Evolutionary conservation across 2,888 invertebrate genomes (phyloP), one percentile per base, ranked within the genome.

Genomic region (Rhingia campestris): DNA sequence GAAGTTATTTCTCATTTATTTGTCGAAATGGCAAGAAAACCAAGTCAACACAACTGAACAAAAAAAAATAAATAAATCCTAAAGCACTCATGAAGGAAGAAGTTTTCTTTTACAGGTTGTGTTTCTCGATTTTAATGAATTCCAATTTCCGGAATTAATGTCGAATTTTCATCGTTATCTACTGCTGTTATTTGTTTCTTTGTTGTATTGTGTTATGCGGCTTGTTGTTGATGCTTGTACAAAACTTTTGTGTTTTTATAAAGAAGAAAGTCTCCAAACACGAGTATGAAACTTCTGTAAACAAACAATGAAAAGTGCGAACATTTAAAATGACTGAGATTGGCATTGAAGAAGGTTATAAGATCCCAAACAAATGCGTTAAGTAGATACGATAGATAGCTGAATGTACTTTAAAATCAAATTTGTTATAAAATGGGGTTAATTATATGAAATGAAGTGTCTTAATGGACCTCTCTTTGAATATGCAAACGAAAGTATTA

Each of bases 81-180:
- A 47, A 12, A 59, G 37, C 53, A 49, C 63, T 63, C 56, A 64
- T 63, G 69, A 45, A 69, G 69, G 82, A 67, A 14, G 32, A 82
- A 79, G 45, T 82, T 79, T 74, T n/a, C 41, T 14, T 10, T 58
- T 59, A 58, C 82, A 73, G 67, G 77, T 73, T 79, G 77, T 53
- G 30, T 47, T 33, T 41, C 6, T 12, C 14, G 51, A 79, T 79
- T 79, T 74, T 82, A 82, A 82, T 82, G 82, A 82, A 82, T 82
- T 82, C 79, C 67, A 79, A 82, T 82, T 82, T 82, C 73, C 51
- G 51, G 58, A 79, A 82, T 74, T 79, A 82, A 79, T 81, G 72
- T 56, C 43, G 41, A 81, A 67, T 59, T 77, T 61, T 61, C 64
- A 64, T 66, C 72, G 76, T 72, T 72, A 76, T 67, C 58, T 56